Evolutionary conservation across 2,113 vertebrate genomes (phyloP), one percentile per base, ranked within the genome.

Genomic region (Periophthalmus modestus): DNA sequence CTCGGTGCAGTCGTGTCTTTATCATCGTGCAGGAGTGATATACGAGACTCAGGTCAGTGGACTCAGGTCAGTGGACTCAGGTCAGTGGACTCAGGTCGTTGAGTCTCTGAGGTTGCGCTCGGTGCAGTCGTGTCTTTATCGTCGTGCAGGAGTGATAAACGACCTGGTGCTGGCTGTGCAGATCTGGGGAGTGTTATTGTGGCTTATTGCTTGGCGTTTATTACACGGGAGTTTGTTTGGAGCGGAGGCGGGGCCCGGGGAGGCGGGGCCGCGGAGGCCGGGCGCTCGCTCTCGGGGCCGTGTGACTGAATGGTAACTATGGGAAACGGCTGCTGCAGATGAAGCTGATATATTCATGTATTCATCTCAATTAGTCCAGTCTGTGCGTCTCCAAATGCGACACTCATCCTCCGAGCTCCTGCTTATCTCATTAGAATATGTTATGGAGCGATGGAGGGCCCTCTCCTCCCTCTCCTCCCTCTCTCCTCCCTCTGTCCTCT

Each of bases 131-230:
- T n/a, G n/a, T n/a, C n/a, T n/a, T n/a, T n/a, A n/a, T n/a, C n/a
- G n/a, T n/a, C n/a, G n/a, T n/a, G n/a, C n/a, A n/a, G n/a, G n/a
- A n/a, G n/a, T n/a, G n/a, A 92, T 89, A 89, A 89, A 89, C 81
- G 86, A 80, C 85, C 88, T 91, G 87, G 71, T 90, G 85, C 89
- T 90, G 87, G 88, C 90, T 89, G 88, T 86, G 90, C 90, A 90
- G 86, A 89, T 89, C 87, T 84, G 70, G 86, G 88, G 85, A 84
- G 80, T 91, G 91, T 91, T 92, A 87, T 89, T 72, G 69, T 84
- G 81, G 89, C 77, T 92, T 90, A 91, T 92, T 92, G 91, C 90
- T 84, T 91, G 87, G 86, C 85, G 88, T 91, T 92, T 91, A 92
- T 92, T 92, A 88, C 86, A 81, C 76, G 71, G 86, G 86, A 90